Evolutionary conservation across 2,797 vertebrate species (phyloP), one percentile per base, ranked within the genome.

Genomic region (Enoplosus armatus): DNA sequence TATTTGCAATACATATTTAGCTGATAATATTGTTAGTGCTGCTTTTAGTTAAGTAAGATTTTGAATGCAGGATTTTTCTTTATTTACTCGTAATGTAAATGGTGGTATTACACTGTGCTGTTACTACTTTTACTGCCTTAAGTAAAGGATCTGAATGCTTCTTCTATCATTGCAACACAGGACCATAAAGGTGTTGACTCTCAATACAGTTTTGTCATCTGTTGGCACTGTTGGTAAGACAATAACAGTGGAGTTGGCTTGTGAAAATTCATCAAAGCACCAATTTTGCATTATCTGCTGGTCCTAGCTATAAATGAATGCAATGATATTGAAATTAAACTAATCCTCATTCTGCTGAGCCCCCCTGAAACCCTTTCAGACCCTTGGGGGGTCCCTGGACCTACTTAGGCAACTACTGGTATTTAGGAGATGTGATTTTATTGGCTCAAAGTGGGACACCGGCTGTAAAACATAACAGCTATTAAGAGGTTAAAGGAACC

Each of bases 361-460:
- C 77, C 77, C 79, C 78, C 71, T 45, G 60, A 86, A 86, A 83
- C 65, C 31, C 55, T 55, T 18, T 33, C 9, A 82, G 48, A 86
- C 58, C 87, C 85, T 72, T 75, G 60, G 71, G 86, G 87, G 76
- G 65, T 79, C 76, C 60, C 78, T 88, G 87, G 81, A 82, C 88
- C 90, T 90, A 89, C 83, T 90, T 90, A 88, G 73, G 75, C 54
- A 90, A 88, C 82, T 82, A 75, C 79, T 87, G 76, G 72, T 86
- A 75, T 87, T 86, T 79, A 79, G 83, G 77, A 79, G 76, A 83
- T 77, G 75, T 76, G 76, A 87, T 88, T 85, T 86, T 84, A 92
- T 85, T 89, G 87, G 91, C 72, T 87, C 64, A 91, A 87, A 86
- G 85, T 89, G 83, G 88, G 69, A 58, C 85, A 85, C n/a, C 5